Conservation (phyloP, 2,113 vertebrate species). For the Phalacrocorax carbo region DNA sequence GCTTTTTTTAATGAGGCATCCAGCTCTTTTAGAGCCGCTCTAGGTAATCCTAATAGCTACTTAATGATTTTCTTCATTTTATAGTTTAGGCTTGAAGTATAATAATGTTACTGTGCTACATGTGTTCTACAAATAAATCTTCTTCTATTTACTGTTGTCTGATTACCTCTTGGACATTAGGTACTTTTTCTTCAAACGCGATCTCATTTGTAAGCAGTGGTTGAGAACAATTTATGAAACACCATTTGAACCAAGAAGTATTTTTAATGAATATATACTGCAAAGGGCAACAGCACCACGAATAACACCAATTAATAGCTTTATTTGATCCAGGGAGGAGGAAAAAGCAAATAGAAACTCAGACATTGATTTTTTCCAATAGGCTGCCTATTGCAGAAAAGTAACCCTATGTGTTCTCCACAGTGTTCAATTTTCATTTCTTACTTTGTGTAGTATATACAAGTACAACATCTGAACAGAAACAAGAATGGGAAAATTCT, state of each 20-base stretch:
- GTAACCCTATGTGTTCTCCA: not conserved
- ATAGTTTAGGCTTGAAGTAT: not conserved
- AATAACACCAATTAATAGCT: conserved; percentile 48
- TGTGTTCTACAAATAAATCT: not conserved
- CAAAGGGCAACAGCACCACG: not conserved
- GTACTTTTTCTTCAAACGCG: conserved; percentile 12
- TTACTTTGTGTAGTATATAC: not conserved
- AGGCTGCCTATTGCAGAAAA: not conserved
- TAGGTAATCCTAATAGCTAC: not conserved
- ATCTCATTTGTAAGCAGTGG: conserved; percentile 19
- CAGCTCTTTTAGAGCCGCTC: not conserved
- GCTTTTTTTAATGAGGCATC: not conserved
- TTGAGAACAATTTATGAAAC: conserved; percentile 43
- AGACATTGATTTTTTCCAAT: conserved; percentile 22
- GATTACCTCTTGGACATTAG: conserved; percentile 8
- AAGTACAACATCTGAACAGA: not conserved
- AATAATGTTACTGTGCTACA: not conserved
- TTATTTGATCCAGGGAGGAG: not conserved
- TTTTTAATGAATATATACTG: conserved; percentile 43
- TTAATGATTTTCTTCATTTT: conserved; percentile 6
- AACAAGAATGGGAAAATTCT: not conserved
- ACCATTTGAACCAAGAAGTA: conserved; percentile 19
- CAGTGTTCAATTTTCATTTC: not conserved
- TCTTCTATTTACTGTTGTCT: conserved; percentile 23
- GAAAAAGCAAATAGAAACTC: conserved; percentile 2